These are phyloP conservation scores for Platycheirus albimanus DNA, from an alignment of 2,888 invertebrate species.

Conservation along the genomic window DNA sequence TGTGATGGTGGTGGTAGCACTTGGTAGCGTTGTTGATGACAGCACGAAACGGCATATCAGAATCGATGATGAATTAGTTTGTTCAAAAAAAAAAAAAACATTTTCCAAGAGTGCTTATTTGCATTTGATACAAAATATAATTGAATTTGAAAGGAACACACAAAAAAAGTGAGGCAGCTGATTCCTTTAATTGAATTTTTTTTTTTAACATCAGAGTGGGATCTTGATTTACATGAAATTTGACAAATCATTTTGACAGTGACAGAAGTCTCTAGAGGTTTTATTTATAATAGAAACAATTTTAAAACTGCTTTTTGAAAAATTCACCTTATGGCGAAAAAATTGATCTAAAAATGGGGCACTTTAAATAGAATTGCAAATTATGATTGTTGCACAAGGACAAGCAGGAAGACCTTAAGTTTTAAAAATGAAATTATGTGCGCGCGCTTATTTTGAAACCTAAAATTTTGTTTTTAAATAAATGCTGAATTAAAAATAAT, in stretches of 20 bases:
- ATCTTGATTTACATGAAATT: not conserved
- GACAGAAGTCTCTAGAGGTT: not conserved
- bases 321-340: too few species aligned
- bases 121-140: slow-evolving; percentile 59
- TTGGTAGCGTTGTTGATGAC: slow-evolving; percentile 51
- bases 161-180: too few species aligned
- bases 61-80: slow-evolving; percentile 67
- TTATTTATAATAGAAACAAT: too few species aligned
- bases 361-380: too few species aligned
- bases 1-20: not conserved
- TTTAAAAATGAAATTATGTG: too few species aligned
- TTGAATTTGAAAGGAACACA: slow-evolving; percentile 5
- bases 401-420: too few species aligned
- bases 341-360: too few species aligned
- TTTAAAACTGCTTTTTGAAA: too few species aligned
- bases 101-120: slow-evolving; percentile 55
- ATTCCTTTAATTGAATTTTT: slow-evolving; percentile 7
- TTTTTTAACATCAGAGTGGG: not conserved
- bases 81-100: slow-evolving; percentile 20
- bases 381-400: too few species aligned
- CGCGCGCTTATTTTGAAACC: too few species aligned
- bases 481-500: too few species aligned
- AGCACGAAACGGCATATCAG: slow-evolving; percentile 39
- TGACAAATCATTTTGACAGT: not conserved
- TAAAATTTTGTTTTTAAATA: too few species aligned